These are phyloP conservation scores for Gryllus longicercus DNA, from an alignment of 2,888 invertebrate species.

Conservation along the genomic window DNA sequence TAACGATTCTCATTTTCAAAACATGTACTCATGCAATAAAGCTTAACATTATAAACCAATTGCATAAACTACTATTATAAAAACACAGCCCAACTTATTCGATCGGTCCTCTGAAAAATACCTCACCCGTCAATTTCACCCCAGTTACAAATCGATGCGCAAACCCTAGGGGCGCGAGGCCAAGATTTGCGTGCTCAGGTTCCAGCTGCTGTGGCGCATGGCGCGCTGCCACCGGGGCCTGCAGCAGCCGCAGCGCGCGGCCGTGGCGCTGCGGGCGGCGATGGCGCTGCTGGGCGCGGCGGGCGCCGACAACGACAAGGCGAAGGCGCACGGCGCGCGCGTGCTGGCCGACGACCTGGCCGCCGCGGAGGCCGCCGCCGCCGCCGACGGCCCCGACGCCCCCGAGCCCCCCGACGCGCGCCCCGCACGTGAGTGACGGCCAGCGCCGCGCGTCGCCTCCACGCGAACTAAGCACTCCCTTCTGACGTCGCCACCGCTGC, in stretches of 20 bases:
- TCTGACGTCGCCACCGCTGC: too few species aligned
- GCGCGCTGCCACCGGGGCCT: constrained; percentile 64
- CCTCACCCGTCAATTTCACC: not conserved
- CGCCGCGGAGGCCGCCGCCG: not conserved
- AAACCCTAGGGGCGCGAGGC: not conserved
- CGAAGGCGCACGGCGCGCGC: constrained; percentile 5
- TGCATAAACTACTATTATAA: too few species aligned
- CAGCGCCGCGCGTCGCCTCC: too few species aligned
- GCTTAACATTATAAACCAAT: too few species aligned
- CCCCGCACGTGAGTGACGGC: not conserved
- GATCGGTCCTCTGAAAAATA: not conserved
- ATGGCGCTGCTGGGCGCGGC: constrained; percentile 54
- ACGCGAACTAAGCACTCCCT: too few species aligned
- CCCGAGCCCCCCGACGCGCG: not conserved
- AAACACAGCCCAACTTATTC: not conserved
- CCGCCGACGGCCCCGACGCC: not conserved
- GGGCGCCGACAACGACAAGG: constrained; percentile 4
- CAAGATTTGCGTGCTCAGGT: constrained; percentile 45
- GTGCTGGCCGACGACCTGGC: constrained; percentile 26
- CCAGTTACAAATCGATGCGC: not conserved
- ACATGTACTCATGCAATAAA: too few species aligned
- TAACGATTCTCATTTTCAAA: too few species aligned
- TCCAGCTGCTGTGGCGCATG: constrained; percentile 67
- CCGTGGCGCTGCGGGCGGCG: constrained; percentile 63
- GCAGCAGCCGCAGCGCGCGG: constrained; percentile 59